A percentile compares a stretch with the other conserved stretches of the same genome.
Conservation (phyloP, 2,888 invertebrate genomes). For the Macaria notata region DNA sequence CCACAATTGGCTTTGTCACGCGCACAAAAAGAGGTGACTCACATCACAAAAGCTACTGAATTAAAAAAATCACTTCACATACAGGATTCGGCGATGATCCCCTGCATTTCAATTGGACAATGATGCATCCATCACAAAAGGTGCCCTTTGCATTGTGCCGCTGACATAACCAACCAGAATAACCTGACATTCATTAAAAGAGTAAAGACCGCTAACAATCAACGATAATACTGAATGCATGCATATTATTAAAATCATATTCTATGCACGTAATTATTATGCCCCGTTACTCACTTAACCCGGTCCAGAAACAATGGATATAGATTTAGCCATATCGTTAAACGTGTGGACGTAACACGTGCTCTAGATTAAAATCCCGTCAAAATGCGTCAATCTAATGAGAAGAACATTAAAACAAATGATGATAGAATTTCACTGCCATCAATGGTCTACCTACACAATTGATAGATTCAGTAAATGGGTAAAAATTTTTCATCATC, state of each 20-base stretch:
- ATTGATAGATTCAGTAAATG: too few relatives aligned
- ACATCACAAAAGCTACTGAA: background rate
- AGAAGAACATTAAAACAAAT: too few relatives aligned
- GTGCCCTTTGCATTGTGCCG: slow-evolving; percentile 9
- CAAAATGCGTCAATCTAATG: too few relatives aligned
- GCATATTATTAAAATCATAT: background rate
- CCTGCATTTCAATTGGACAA: slow-evolving; percentile 13
- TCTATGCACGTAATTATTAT: slow-evolving; percentile 1
- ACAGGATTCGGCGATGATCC: slow-evolving; percentile 14
- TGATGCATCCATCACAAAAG: slow-evolving; percentile 10
- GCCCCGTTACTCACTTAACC: background rate
- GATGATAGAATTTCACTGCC: too few relatives aligned
- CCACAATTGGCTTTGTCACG: too few relatives aligned
- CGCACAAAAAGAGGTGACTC: too few relatives aligned
- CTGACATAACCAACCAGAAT: slow-evolving; percentile 16
- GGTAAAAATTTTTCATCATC: too few relatives aligned
- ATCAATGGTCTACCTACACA: too few relatives aligned
- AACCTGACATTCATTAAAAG: slow-evolving; percentile 6
- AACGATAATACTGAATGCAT: background rate
- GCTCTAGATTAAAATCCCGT: too few relatives aligned
- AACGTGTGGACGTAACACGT: too few relatives aligned
- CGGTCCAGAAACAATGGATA: too few relatives aligned
- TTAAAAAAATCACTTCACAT: slow-evolving; percentile 13
- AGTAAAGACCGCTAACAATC: slow-evolving; percentile 3
- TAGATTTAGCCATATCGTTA: too few relatives aligned